Evolutionary conservation across 2,113 vertebrate species (phyloP), one percentile per base, ranked within the genome.

Genomic region (Brachyistius frenatus): DNA sequence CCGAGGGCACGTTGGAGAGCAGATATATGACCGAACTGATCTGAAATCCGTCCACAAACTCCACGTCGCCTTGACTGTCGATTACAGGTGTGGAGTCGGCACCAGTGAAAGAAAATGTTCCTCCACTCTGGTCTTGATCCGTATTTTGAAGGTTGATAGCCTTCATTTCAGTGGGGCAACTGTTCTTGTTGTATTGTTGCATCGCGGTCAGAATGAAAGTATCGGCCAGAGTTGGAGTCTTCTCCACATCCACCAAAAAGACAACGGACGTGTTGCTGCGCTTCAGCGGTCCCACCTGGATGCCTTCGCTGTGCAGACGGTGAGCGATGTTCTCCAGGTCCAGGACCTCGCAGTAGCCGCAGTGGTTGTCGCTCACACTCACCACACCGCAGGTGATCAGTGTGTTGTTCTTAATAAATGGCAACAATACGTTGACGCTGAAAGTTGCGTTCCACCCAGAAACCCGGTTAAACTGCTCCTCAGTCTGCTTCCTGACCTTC

Each of bases 1-100:
- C 1, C 0, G 62, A 32, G 2, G 4, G 47, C 41, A 85, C 3
- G 74, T 94, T 95, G n/a, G 88, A 73, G 60, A 95, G 78, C 16
- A 94, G 53, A 80, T 90, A 95, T 7, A 93, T 83, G 3, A 49
- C 47, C 9, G 70, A 66, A 0, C 63, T 35, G 75, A 93, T 93
- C 71, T 90, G 95, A 53, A 98, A 97, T 13, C 94, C 96, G 1
- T 97, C 96, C 6, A 97, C 94, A 39, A 97, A 98, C 78, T 92
- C 86, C 78, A 96, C 79, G 23, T 13, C 9, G 0, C 0, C 14
- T n/a, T 0, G 0, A 5, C 0, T 10, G 8, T 3, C 0, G 0
- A 23, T 5, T 0, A 0, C 0, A 0, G 6, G 30, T 1, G 7
- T 30, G 3, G 0, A 5, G 1, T 5, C 0, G 0, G 2, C 10